These are phyloP conservation scores for Caenorhabditis tropicalis DNA, from an alignment of 1,140 invertebrate genomes.

Conservation along the genomic window DNA sequence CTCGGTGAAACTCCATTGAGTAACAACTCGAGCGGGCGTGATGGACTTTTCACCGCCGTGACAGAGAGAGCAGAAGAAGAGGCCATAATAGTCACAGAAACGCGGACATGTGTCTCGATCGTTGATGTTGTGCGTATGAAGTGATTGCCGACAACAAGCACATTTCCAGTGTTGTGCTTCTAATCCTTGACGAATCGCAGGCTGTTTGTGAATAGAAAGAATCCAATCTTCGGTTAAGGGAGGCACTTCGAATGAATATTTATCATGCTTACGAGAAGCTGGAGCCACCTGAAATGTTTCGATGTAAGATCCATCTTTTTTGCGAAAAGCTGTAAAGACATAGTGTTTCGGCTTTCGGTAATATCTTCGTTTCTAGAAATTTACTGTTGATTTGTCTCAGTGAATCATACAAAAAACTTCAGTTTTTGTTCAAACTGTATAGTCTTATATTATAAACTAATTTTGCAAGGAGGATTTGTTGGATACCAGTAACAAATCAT, in stretches of 20 bases:
- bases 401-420: too few relatives aligned
- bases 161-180: constrained; percentile 33
- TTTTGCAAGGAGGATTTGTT: too few relatives aligned
- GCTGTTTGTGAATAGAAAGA: neutral
- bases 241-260: constrained; percentile 9
- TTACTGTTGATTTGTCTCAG: too few relatives aligned
- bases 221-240: neutral
- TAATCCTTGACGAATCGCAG: neutral
- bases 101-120: constrained; percentile 68
- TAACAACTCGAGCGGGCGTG: neutral
- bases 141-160: neutral
- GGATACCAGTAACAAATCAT: too few relatives aligned
- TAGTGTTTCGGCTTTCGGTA: too few relatives aligned
- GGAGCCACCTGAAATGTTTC: neutral
- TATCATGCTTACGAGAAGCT: neutral
- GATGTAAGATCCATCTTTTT: too few relatives aligned
- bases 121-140: constrained; percentile 15
- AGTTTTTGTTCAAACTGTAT: too few relatives aligned
- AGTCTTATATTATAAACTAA: too few relatives aligned
- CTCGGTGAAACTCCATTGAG: constrained; percentile 1
- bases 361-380: too few relatives aligned
- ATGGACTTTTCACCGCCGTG: constrained; percentile 74
- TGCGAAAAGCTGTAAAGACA: too few relatives aligned
- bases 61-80: constrained; percentile 74
- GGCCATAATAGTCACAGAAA: constrained; percentile 74